Percentiles rank a stretch among this genome's conserved stretches.
Evolutionary conservation across 2,888 invertebrate species (phyloP).

Genomic region (Tyria jacobaeae): DNA sequence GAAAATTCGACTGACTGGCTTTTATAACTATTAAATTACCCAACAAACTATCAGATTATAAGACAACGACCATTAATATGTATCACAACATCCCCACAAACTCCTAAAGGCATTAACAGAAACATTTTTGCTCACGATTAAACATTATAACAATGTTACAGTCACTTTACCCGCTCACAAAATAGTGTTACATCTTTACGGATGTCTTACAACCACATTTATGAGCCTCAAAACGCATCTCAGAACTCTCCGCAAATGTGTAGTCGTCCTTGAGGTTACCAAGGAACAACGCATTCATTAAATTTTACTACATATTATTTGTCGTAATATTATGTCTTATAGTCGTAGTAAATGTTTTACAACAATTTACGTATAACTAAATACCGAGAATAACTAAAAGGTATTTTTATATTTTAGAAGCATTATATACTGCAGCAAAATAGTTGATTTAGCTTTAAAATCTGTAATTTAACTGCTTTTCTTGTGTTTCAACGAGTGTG

Average conservation of each 20-base stretch:
- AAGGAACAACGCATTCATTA: conserved; percentile 1
- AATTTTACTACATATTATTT: conserved; percentile 4
- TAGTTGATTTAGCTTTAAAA: too few species aligned
- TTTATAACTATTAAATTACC: background rate
- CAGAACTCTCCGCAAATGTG: conserved; percentile 46
- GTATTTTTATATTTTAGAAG: too few species aligned
- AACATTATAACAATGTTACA: conserved; percentile 42
- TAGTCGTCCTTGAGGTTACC: conserved; percentile 3
- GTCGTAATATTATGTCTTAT: conserved; percentile 1
- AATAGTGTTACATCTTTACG: conserved; percentile 56
- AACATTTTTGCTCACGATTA: conserved; percentile 38
- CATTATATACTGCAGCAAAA: too few species aligned
- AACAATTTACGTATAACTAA: background rate
- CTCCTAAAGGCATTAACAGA: conserved; percentile 22
- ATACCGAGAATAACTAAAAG: too few species aligned
- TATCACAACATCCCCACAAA: conserved; percentile 4
- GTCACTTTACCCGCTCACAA: conserved; percentile 47
- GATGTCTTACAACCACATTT: conserved; percentile 59
- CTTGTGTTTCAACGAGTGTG: too few species aligned
- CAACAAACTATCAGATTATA: conserved; percentile 8
- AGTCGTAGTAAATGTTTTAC: background rate
- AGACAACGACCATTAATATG: conserved; percentile 10
- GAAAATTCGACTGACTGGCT: too few species aligned
- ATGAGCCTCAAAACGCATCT: conserved; percentile 64
- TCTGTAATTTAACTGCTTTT: too few species aligned